Percentiles rank a stretch among this genome's conserved stretches.
These are phyloP conservation scores for Grantiella picta DNA, from an alignment of 2,113 vertebrate species.

Conservation along the genomic window DNA sequence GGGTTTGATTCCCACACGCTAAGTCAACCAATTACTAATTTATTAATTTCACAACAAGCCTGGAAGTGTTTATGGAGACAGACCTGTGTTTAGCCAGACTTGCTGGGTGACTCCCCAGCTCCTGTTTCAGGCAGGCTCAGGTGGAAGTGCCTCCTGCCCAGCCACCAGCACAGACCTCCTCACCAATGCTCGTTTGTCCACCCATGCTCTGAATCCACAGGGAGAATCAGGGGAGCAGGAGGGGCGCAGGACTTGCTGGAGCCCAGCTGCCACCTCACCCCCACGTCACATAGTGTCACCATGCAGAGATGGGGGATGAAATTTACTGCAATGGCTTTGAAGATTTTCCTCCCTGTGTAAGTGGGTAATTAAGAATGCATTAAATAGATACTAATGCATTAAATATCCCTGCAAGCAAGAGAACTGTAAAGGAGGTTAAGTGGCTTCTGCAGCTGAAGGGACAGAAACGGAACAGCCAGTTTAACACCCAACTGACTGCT, in stretches of 20 bases:
- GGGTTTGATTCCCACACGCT: not conserved
- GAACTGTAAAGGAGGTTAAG: not conserved
- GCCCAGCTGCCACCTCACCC: not conserved
- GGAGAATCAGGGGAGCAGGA: not conserved
- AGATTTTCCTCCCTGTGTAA: not conserved
- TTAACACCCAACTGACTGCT: not conserved
- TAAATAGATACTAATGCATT: not conserved
- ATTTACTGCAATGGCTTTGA: not conserved
- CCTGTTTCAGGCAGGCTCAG: not conserved
- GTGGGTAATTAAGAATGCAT: not conserved
- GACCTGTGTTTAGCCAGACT: not conserved
- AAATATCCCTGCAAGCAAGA: not conserved
- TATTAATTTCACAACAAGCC: not conserved
- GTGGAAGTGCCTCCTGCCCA: not conserved
- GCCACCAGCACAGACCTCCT: rapidly evolving
- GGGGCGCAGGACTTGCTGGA: not conserved
- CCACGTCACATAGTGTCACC: rapidly evolving
- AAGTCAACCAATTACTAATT: not conserved
- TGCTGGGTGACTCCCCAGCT: not conserved
- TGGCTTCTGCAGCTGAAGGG: not conserved
- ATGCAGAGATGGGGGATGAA: rapidly evolving
- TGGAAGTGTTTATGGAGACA: not conserved
- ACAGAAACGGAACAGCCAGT: not conserved
- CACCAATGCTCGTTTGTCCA: rapidly evolving
- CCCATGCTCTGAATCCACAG: not conserved